Evolutionary conservation across 2,113 vertebrate species (phyloP).

Genomic region (Stegastes partitus): DNA sequence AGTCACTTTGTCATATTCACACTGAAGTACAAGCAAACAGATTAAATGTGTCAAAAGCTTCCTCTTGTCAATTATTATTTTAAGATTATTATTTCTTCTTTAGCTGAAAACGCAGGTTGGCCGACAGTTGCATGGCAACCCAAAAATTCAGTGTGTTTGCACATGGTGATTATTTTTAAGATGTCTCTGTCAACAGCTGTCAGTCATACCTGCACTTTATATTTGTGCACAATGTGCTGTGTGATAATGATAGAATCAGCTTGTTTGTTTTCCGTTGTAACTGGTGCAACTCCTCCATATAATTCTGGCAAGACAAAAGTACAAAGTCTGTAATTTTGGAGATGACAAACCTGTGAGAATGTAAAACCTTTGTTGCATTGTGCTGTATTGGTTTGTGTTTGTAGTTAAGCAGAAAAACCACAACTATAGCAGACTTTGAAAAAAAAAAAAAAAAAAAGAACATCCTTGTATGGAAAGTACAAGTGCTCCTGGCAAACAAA

Average conservation of each 20-base stretch:
- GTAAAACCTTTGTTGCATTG: background rate
- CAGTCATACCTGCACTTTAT: too few relatives aligned
- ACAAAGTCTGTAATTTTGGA: background rate
- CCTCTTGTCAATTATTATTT: background rate
- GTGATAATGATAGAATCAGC: too few relatives aligned
- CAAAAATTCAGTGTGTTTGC: background rate
- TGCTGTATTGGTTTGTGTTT: background rate
- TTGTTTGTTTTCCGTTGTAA: too few relatives aligned
- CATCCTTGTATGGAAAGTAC: background rate
- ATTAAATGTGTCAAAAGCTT: background rate
- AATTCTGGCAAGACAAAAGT: too few relatives aligned
- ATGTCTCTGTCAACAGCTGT: too few relatives aligned
- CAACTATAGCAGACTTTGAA: background rate
- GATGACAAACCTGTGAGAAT: background rate
- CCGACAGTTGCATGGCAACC: slow-evolving; percentile 5
- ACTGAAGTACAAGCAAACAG: background rate
- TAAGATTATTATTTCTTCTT: background rate
- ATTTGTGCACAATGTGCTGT: too few relatives aligned
- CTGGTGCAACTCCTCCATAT: too few relatives aligned
- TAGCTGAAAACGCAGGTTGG: background rate
- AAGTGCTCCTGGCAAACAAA: slow-evolving; percentile 22
- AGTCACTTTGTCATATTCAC: slow-evolving; percentile 2
- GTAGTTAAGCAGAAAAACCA: background rate
- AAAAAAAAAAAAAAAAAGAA: background rate
- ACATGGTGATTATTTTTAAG: too few relatives aligned